Evolutionary conservation across 2,888 invertebrate genomes (phyloP), one percentile per base, ranked within the genome.

Genomic region (Eustalomyia histrio): DNA sequence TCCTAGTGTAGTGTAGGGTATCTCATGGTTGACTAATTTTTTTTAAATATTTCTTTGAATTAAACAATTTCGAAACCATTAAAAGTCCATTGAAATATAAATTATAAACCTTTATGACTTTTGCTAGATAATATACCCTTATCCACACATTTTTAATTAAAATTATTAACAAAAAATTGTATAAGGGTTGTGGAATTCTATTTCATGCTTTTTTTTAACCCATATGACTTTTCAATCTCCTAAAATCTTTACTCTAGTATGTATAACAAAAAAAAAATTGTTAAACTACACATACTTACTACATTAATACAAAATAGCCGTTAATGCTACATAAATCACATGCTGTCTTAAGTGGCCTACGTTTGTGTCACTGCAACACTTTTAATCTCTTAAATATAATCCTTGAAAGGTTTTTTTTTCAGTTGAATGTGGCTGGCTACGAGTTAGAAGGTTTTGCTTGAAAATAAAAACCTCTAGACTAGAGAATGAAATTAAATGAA

Each of bases 311-410:
- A 55, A 24, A 3, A 69, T 12, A 43, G 33, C 52, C 55, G 55
- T 47, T 61, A 71, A 74, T 71, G 47, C 67, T 57, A 43, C 69
- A 81, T 81, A 81, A 81, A 81, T 81, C 81, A 81, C 81, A 57
- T 65, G 71, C 81, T 78, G 81, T 78, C 81, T 78, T 81, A 81
- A 81, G 81, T 81, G 74, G 78, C 78, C 78, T 57, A 63, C 74
- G 67, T 78, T 72, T 75, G 78, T 81, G 78, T 81, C 81, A 78
- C 18, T 78, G 78, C 81, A 75, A 71, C 65, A 78, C 58, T 81
- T 81, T 81, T 81, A 78, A 81, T 81, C 81, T 71, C 57, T 81
- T 78, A 71, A 81, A 81, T 81, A 71, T 78, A 81, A 81, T 81
- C 78, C 78, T 57, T 63, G 29, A 57, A 76, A 72, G 64, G 65